Conservation (phyloP, 2,888 invertebrate species). For the Trichopria drosophilae region DNA sequence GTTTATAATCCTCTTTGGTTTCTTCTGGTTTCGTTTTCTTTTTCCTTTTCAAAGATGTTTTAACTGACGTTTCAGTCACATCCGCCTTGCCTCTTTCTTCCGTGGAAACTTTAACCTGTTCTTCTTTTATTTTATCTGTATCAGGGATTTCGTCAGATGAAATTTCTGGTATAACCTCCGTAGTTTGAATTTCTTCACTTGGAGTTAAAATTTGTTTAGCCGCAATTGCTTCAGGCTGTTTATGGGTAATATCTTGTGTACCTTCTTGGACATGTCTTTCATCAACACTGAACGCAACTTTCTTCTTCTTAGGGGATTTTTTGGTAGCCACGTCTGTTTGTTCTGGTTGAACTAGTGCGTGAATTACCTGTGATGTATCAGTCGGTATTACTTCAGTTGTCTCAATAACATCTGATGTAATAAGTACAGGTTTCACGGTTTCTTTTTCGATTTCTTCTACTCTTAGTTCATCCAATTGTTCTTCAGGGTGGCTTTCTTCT, state of each 20-base stretch:
- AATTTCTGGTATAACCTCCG: constrained; percentile 26
- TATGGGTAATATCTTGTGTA: not conserved
- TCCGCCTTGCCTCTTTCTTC: constrained; percentile 37
- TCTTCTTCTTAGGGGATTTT: constrained; percentile 39
- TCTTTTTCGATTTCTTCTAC: constrained; percentile 31
- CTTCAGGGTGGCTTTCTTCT: not conserved
- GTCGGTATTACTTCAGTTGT: constrained; percentile 34
- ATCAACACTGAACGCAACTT: constrained; percentile 32
- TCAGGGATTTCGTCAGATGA: constrained; percentile 25
- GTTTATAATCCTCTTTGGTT: too few species aligned
- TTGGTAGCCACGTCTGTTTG: constrained; percentile 40
- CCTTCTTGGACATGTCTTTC: not conserved
- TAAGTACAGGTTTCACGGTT: constrained; percentile 31
- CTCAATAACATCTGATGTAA: constrained; percentile 38
- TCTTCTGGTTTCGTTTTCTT: constrained; percentile 40
- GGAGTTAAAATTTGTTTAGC: constrained; percentile 10
- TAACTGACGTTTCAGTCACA: constrained; percentile 25
- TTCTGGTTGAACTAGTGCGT: constrained; percentile 44
- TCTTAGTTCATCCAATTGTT: constrained; percentile 23
- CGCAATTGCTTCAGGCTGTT: not conserved
- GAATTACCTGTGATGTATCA: constrained; percentile 33
- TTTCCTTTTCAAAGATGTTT: constrained; percentile 33
- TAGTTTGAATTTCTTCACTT: constrained; percentile 27
- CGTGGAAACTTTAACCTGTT: constrained; percentile 24
- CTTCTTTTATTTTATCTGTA: constrained; percentile 20